These are phyloP conservation scores for Pterocles gutturalis DNA, from an alignment of 2,113 vertebrate species.

Conservation along the genomic window DNA sequence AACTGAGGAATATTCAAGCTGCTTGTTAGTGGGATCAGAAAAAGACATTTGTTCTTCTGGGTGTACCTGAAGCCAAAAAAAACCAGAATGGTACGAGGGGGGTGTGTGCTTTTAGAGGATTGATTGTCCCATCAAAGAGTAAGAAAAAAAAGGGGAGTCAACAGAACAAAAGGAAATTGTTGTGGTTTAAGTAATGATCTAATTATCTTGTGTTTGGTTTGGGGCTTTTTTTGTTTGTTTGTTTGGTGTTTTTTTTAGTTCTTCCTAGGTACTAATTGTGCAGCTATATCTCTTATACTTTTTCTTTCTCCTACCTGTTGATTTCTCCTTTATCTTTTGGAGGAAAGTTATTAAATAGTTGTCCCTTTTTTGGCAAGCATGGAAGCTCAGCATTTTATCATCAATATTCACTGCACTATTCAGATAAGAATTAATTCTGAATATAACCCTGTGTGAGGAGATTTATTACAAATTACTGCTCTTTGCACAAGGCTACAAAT, in stretches of 20 bases:
- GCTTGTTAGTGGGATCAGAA: not conserved
- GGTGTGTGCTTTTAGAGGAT: not conserved
- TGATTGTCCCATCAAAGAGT: not conserved
- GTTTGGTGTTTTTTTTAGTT: too few relatives aligned
- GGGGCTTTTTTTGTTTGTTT: rapidly evolving
- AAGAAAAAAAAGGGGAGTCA: not conserved
- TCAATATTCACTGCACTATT: constrained; percentile 16
- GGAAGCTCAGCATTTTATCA: not conserved
- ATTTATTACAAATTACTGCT: constrained; percentile 59
- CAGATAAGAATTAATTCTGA: constrained; percentile 12
- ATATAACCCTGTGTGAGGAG: not conserved
- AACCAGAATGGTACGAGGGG: not conserved
- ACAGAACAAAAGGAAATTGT: not conserved
- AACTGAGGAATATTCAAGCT: not conserved
- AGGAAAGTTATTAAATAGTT: not conserved
- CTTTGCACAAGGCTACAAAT: constrained; percentile 35
- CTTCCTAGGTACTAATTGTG: not conserved
- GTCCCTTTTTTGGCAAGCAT: not conserved
- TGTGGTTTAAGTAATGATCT: not conserved
- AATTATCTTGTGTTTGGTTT: not conserved
- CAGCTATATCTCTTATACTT: not conserved
- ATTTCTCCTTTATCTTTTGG: not conserved
- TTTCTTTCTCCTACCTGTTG: not conserved
- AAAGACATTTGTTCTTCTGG: not conserved
- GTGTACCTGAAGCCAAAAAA: not conserved